A percentile compares a stretch with the other conserved stretches of the same genome.
Evolutionary conservation across 2,888 invertebrate species (phyloP).

Genomic region (Cryptocheilus praepositus): DNA sequence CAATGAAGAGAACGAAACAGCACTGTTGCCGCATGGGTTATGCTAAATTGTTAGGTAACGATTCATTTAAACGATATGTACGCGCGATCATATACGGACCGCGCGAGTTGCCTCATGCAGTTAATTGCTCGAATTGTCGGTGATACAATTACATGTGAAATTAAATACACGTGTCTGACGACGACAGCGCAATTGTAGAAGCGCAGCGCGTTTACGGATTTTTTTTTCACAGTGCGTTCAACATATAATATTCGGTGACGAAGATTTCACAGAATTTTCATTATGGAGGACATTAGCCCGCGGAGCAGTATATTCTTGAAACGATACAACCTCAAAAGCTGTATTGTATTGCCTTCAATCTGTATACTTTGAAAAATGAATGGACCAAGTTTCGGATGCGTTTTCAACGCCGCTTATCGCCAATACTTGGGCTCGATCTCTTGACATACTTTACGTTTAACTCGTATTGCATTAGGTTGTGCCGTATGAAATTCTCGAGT

Average conservation of each 20-base stretch:
- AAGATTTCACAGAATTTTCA: neutral
- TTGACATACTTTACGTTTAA: no score
- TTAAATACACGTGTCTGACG: neutral
- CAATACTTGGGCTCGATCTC: neutral
- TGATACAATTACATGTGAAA: neutral
- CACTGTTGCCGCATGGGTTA: conserved; percentile 3
- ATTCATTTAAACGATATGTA: conserved; percentile 2
- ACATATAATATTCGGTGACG: neutral
- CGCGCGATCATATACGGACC: neutral
- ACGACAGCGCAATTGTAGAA: neutral
- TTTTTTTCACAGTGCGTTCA: neutral
- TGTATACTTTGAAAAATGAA: no score
- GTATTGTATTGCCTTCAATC: neutral
- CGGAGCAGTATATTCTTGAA: neutral
- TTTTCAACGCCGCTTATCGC: neutral
- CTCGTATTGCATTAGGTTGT: neutral
- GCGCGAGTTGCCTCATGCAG: neutral
- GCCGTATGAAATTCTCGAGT: neutral
- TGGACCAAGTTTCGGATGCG: no score
- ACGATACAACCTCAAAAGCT: neutral
- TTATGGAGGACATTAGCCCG: neutral
- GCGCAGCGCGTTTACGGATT: neutral
- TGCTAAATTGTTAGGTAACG: neutral
- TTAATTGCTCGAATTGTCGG: neutral
- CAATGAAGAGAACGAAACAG: conserved; percentile 33